These are phyloP conservation scores for Bos javanicus DNA, from an alignment of 2,113 vertebrate genomes.

Conservation along the genomic window DNA sequence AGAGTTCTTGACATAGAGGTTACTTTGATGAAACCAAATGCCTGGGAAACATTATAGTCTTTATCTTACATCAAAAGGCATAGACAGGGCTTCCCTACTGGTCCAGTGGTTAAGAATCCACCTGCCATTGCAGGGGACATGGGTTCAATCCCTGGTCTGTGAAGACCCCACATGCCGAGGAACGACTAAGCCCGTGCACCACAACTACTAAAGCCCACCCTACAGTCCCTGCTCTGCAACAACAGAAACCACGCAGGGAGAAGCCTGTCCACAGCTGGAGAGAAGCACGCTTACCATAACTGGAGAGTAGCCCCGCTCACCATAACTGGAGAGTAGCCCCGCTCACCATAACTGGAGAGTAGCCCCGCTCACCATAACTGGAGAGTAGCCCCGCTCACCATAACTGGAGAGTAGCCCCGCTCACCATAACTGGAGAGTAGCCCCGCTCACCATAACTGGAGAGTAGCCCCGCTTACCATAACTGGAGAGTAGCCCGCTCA, in stretches of 20 bases:
- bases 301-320: too few species aligned
- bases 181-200: accelerated
- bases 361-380: too few species aligned
- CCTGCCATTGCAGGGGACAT: neutral
- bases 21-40: conserved; percentile 34
- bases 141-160: neutral
- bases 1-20: neutral
- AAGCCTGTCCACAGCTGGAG: neutral
- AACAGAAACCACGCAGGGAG: neutral
- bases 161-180: neutral
- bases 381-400: too few species aligned
- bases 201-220: neutral
- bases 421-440: too few species aligned
- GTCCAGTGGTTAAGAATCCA: neutral
- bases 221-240: neutral
- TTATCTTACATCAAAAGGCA: conserved; percentile 34
- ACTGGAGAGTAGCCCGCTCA: neutral
- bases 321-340: neutral
- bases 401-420: too few species aligned
- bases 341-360: too few species aligned
- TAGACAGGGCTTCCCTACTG: neutral
- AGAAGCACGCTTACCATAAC: too few species aligned
- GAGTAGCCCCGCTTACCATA: accelerated
- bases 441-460: too few species aligned
- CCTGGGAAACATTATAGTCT: conserved; percentile 35